These are phyloP conservation scores for Dunckerocampus dactyliophorus DNA, from an alignment of 2,113 vertebrate species.

Conservation along the genomic window DNA sequence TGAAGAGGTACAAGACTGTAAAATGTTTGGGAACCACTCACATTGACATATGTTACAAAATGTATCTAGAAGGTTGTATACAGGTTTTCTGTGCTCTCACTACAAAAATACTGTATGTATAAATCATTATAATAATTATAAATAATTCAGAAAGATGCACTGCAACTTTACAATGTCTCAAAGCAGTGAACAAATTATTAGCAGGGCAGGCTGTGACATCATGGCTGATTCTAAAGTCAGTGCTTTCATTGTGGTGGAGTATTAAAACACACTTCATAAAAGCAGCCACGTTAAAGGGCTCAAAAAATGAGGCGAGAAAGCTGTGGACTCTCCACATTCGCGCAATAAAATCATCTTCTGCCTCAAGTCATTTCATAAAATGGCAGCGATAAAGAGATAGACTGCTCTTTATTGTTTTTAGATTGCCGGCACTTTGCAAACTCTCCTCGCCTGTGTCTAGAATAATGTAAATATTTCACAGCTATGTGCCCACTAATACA, in stretches of 20 bases:
- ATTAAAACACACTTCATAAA: conserved; percentile 76
- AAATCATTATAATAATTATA: no score
- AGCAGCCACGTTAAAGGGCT: conserved; percentile 63
- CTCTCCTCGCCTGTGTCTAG: conserved; percentile 67
- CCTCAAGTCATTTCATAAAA: conserved; percentile 78
- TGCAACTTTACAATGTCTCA: conserved; percentile 30
- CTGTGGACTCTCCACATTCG: conserved; percentile 62
- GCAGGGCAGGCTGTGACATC: conserved; percentile 34
- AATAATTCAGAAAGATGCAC: no score
- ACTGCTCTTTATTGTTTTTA: conserved; percentile 79
- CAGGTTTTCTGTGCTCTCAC: no score
- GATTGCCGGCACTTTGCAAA: conserved; percentile 74
- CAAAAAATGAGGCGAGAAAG: conserved; percentile 61
- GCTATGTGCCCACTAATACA: conserved; percentile 69
- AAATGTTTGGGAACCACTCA: no score
- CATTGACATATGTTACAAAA: no score
- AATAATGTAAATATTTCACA: conserved; percentile 79
- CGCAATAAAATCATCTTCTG: conserved; percentile 76
- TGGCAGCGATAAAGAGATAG: conserved; percentile 76
- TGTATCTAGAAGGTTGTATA: no score
- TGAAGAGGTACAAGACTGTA: no score
- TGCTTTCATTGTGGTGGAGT: conserved; percentile 45
- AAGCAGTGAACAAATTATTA: conserved; percentile 49
- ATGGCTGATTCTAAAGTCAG: conserved; percentile 49
- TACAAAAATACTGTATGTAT: no score